Evolutionary conservation across 1,140 invertebrate species (phyloP).

Genomic region (Drosophila quadrilineata): DNA sequence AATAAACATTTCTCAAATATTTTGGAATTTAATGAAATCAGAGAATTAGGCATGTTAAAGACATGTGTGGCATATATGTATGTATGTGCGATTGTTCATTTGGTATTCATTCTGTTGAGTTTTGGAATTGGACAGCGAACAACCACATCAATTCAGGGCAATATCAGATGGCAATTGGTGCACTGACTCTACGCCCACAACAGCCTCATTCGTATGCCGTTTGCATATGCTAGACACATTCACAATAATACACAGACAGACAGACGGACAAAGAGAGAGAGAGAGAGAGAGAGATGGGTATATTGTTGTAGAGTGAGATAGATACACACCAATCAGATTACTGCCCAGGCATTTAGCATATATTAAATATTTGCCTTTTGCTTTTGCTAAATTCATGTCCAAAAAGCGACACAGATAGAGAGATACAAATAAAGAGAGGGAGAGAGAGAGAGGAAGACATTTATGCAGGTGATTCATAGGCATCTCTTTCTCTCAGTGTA

Average conservation of each 20-base stretch:
- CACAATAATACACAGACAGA: slow-evolving; percentile 7
- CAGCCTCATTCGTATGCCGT: neutral
- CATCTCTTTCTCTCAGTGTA: too few relatives aligned
- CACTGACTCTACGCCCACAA: slow-evolving; percentile 2
- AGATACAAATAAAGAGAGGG: too few relatives aligned
- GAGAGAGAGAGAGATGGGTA: too few relatives aligned
- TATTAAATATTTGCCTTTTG: slow-evolving; percentile 48
- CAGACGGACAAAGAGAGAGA: too few relatives aligned
- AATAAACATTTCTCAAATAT: too few relatives aligned
- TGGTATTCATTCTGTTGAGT: neutral
- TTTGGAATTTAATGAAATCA: too few relatives aligned
- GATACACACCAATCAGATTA: slow-evolving; percentile 4
- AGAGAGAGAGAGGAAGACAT: too few relatives aligned
- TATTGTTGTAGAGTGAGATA: too few relatives aligned
- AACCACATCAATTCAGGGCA: too few relatives aligned
- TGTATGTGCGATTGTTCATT: neutral
- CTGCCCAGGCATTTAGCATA: slow-evolving; percentile 45
- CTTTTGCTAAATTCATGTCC: slow-evolving; percentile 11
- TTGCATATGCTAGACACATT: slow-evolving; percentile 50
- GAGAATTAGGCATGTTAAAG: too few relatives aligned
- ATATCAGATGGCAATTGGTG: slow-evolving; percentile 6
- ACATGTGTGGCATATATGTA: too few relatives aligned
- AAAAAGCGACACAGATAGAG: too few relatives aligned
- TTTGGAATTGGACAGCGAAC: neutral
- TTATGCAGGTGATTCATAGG: slow-evolving; percentile 62